Evolutionary conservation across 2,888 invertebrate species (phyloP), one percentile per base, ranked within the genome.

Genomic region (Noctuana brunneofusca): DNA sequence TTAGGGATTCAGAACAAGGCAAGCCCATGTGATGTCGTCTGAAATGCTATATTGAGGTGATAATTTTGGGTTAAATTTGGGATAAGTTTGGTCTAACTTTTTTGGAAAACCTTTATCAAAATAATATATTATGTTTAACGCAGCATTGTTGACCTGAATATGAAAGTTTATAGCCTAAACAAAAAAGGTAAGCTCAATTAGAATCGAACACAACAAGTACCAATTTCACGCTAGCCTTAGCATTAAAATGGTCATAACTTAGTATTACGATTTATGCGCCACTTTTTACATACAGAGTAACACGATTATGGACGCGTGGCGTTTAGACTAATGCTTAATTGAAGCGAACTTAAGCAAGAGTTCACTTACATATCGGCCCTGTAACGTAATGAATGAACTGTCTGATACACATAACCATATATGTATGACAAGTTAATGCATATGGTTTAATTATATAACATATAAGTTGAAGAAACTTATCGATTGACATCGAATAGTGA

Each of bases 401-500:
- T 56, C 18, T 43, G 63, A 62, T 62, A 62, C 55, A 62, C 55
- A 49, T 63, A 56, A 2, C 63, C 56, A 32, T 56, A 55, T 56
- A 56, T 1, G 63, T 56, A 50, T 30, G 56, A 43, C 56, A 56
- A 56, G 63, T 56, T 50, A 56, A 43, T 50, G 27, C 11, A 18
- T 50, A 50, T 35, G 32, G 57, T 30, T 20, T 53, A 63, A 63
- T 63, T 63, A 63, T 46, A 68, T 69, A 71, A 71, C 66, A 69
- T 66, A 74, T 66, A 74, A 75, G 67, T 66, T 58, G 66, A 54
- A 69, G 75, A 72, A 75, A 79, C 71, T 69, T 53, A 18, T 14
- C 72, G 67, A 71, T 70, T 70, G 75, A 80, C 76, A 77, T 71
- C 66, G 70, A 73, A 75, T 43, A 74, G 70, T 76, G 86, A 71